These are phyloP conservation scores for Jaculus jaculus DNA, from an alignment of 2,113 vertebrate genomes.

Conservation along the genomic window DNA sequence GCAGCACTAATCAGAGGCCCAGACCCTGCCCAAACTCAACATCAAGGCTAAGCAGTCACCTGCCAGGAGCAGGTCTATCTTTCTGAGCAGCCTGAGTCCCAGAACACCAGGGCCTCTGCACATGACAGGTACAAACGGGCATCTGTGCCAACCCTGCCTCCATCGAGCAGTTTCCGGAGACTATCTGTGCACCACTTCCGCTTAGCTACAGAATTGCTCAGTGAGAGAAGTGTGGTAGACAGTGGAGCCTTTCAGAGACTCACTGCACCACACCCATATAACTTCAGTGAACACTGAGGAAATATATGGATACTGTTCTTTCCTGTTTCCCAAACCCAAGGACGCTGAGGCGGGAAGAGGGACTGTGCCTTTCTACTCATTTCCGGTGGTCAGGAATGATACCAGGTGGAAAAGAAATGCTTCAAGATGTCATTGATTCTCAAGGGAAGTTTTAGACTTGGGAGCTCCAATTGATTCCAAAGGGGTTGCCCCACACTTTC, in stretches of 20 bases:
- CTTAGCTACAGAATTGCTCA: not conserved
- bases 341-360: too few relatives aligned
- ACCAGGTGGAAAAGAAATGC: not conserved
- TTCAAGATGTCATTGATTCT: not conserved
- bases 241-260: not conserved
- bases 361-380: not conserved
- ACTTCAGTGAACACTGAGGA: not conserved
- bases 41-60: not conserved
- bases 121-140: not conserved
- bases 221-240: accelerated
- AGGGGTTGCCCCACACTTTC: not conserved
- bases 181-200: accelerated
- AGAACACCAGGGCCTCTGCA: not conserved
- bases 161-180: not conserved
- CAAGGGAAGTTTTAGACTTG: not conserved
- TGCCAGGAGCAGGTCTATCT: not conserved
- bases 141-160: not conserved
- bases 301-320: not conserved
- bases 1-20: not conserved
- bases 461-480: not conserved
- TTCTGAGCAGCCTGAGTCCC: not conserved
- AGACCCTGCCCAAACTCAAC: not conserved
- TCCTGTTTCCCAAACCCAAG: too few relatives aligned
- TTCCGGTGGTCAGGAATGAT: not conserved
- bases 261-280: too few relatives aligned